Base-by-base conservation (phyloP, 2,888 invertebrate genomes). In the Macaria liturata region DNA sequence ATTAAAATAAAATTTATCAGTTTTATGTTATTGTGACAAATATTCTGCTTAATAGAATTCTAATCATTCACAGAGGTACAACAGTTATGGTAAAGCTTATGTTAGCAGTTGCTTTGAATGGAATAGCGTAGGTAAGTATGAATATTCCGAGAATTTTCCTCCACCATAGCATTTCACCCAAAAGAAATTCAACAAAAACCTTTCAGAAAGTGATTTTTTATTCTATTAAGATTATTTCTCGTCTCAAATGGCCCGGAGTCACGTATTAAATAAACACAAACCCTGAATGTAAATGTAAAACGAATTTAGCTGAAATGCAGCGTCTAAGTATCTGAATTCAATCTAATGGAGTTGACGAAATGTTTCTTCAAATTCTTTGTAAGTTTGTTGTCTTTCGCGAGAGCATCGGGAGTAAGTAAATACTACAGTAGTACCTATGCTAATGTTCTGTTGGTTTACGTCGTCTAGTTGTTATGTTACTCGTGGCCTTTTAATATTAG, bases 241-340 rank as follows among this genome's bases (percentile, higher is more conserved):
- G 65, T 65, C 71, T 66, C 68, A 68, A 73, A 76, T 72, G 67
- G 71, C 69, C 68, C 64, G 59, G 63, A 68, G 74, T 67, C 68
- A 69, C 65, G 68, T 60, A 65, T 68, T 74, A 69, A 73, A 74
- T 80, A 81, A 84, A 84, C 72, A 82, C 67, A 79, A 78, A 70
- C 70, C 80, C 77, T 68, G 66, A 68, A 76, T 70, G 74, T 71
- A 72, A 69, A 77, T 72, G 72, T 75, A 77, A 83, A 80, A 77
- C 74, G 77, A 80, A 82, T 81, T 81, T 69, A 73, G 78, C 75
- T 80, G 78, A 81, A 71, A 66, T 76, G 76, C 75, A 68, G 67
- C 34, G 34, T 37, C 34, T 37, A 37, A 37, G 34, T 37, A 37
- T 37, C 34, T 37, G 34, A 6, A 37, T 37, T 37, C 34, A 73